Evolutionary conservation across 92 coral and sea anemone genomes (phyloP).

Genomic region (Epizoanthus ramosus): DNA sequence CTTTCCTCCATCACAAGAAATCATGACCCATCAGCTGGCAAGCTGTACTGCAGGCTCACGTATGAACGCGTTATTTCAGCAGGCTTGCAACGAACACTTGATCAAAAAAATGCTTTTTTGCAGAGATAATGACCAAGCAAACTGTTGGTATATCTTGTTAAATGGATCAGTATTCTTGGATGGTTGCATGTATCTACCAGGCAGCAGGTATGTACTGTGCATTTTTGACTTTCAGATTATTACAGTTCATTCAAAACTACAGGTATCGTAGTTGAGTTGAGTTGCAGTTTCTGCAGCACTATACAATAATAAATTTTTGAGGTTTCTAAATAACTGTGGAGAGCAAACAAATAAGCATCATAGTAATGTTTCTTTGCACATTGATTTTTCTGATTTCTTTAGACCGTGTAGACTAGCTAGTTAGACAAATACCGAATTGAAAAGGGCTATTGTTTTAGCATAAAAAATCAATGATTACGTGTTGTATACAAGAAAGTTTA

Average conservation of each 20-base stretch:
- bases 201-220: conserved; percentile 85
- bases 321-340: too few species aligned
- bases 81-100: conserved; percentile 18
- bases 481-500: too few species aligned
- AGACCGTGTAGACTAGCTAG: not conserved
- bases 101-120: not conserved
- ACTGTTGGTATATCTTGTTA: conserved; percentile 93
- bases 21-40: not conserved
- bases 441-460: too few species aligned
- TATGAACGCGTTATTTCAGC: not conserved
- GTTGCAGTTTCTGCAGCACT: too few species aligned
- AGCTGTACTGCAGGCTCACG: not conserved
- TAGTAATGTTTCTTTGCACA: too few species aligned
- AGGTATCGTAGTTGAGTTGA: too few species aligned
- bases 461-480: too few species aligned
- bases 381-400: not conserved
- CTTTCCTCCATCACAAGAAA: too few species aligned
- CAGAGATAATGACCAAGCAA: conserved; percentile 84
- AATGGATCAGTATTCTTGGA: conserved; percentile 97
- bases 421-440: too few species aligned
- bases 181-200: conserved; percentile 98
- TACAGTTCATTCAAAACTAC: not conserved
- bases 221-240: not conserved
- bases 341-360: too few species aligned
- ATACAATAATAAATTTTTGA: too few species aligned